Percentiles rank a stretch among this genome's conserved stretches.
Conservation (phyloP, 1,140 invertebrate genomes). For the Leptinotarsa lineolata region DNA sequence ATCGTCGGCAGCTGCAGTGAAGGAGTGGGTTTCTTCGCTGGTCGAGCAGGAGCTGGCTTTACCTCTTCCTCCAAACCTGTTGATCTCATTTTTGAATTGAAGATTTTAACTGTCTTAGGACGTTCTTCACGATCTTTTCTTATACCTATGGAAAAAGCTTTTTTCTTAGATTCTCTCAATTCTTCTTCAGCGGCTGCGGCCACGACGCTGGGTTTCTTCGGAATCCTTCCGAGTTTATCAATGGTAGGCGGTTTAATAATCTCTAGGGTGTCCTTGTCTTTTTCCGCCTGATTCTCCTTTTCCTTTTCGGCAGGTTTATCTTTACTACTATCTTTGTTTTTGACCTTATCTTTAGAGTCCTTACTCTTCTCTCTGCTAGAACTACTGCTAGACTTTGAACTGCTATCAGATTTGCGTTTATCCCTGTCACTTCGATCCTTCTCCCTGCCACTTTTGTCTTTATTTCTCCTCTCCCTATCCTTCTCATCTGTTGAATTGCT, state of each 20-base stretch:
- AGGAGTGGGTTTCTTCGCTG: conserved; percentile 64
- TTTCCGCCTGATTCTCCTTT: conserved; percentile 63
- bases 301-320: conserved; percentile 56
- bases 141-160: conserved; percentile 79
- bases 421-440: conserved; percentile 48
- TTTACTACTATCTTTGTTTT: conserved; percentile 56
- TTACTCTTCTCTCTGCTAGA: conserved; percentile 48
- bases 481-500: conserved; percentile 35
- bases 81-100: conserved; percentile 84
- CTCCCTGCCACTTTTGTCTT: conserved; percentile 53
- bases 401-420: conserved; percentile 48
- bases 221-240: conserved; percentile 75
- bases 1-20: conserved; percentile 58
- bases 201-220: conserved; percentile 63
- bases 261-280: conserved; percentile 69
- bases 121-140: conserved; percentile 65
- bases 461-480: conserved; percentile 41
- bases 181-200: conserved; percentile 59
- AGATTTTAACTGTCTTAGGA: conserved; percentile 86
- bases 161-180: conserved; percentile 66
- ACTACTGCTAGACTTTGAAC: conserved; percentile 52
- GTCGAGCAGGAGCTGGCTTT: conserved; percentile 74
- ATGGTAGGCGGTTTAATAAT: conserved; percentile 69
- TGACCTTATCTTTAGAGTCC: conserved; percentile 51
- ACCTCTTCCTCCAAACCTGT: conserved; percentile 82